Evolutionary conservation across 2,113 vertebrate genomes (phyloP).

Genomic region (Daphoenositta chrysoptera): DNA sequence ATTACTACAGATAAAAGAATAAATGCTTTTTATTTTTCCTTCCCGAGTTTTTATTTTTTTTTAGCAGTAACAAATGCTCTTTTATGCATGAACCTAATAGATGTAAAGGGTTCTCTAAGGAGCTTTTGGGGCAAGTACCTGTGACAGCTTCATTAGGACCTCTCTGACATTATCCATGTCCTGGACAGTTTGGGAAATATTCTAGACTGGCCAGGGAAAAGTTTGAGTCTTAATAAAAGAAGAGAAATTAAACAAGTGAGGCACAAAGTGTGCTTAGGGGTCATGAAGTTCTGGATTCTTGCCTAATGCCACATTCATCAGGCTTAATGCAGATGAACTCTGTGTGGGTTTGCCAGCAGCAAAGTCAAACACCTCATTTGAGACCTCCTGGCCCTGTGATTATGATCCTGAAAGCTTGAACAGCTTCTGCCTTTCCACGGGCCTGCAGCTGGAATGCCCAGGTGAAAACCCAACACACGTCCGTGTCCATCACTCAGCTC

Average conservation of each 20-base stretch:
- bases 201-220: background rate
- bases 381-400: background rate
- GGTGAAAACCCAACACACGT: background rate
- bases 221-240: background rate
- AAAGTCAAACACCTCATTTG: background rate
- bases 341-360: background rate
- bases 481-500: background rate
- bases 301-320: background rate
- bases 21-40: background rate
- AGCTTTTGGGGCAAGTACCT: background rate
- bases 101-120: background rate
- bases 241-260: background rate
- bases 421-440: background rate
- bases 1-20: background rate
- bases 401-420: background rate
- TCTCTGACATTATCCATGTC: background rate
- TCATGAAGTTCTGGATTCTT: constrained; percentile 7
- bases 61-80: background rate
- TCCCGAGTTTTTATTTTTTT: background rate
- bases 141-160: background rate
- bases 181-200: background rate
- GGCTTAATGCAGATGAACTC: background rate
- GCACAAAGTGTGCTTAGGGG: background rate
- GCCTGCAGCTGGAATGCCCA: background rate
- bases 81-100: background rate